These are phyloP conservation scores for Coptodon bakossiorum DNA, from an alignment of 2,113 vertebrate species.

Conservation along the genomic window DNA sequence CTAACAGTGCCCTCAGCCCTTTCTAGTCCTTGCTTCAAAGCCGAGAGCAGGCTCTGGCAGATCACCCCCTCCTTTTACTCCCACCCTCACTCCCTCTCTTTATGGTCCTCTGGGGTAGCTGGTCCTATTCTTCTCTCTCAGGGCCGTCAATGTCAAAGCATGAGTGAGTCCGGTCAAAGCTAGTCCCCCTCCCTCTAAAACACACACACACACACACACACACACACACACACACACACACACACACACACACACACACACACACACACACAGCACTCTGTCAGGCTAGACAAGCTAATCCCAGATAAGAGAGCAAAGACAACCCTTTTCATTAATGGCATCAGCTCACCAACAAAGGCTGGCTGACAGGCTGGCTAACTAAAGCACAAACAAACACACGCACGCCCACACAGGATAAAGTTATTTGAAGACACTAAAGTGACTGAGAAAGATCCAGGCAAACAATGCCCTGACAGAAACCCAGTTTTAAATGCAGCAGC, in stretches of 20 bases:
- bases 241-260: neutral
- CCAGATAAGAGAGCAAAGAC: constrained; percentile 54
- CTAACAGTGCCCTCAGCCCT: constrained; percentile 66
- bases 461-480: neutral
- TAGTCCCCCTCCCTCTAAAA: constrained; percentile 1
- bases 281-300: constrained; percentile 52
- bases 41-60: constrained; percentile 62
- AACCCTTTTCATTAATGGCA: constrained; percentile 43
- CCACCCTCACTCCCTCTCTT: constrained; percentile 16
- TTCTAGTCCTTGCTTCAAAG: constrained; percentile 71
- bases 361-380: constrained; percentile 34
- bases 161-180: constrained; percentile 68
- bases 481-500: neutral
- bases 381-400: constrained; percentile 9
- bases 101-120: constrained; percentile 57
- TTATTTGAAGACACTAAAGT: constrained; percentile 23
- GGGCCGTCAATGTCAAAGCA: constrained; percentile 67
- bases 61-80: constrained; percentile 28
- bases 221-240: neutral
- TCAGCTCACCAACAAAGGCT: constrained; percentile 39
- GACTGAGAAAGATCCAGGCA: neutral
- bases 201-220: neutral
- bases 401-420: neutral
- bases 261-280: neutral
- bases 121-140: constrained; percentile 61